Base-by-base conservation (phyloP, 2,797 vertebrate genomes). In the Danio tinwini region DNA sequence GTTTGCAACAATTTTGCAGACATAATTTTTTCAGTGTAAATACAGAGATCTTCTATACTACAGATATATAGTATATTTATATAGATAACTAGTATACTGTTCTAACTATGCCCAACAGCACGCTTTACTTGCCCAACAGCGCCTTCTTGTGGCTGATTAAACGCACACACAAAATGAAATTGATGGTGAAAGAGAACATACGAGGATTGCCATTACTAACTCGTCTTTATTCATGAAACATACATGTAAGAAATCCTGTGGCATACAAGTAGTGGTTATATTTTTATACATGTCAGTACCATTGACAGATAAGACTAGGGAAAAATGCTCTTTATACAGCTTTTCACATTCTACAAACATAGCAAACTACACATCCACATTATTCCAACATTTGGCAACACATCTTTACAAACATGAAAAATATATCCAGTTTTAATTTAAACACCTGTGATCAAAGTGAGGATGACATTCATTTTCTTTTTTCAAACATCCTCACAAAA, bases 241-340 rank as follows among this genome's bases (percentile, higher is more conserved):
- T 84, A 87, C 90, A 65, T 75, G 62, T 76, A 64, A 76, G 74
- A 59, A 84, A 84, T 77, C 74, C 76, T 63, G 75, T 76, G 84
- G 61, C 78, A 88, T 91, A 93, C 88, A 93, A 91, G 87, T 89
- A 93, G 92, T 93, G 92, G 92, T 93, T 92, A 93, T 83, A 90
- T 81, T 65, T 67, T 88, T 89, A 84, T 89, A 83, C 84, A 80
- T 70, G 70, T 90, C 89, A 89, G 92, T 93, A 93, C 93, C 93
- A 88, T 86, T 76, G 42, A 83, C 82, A 37, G 69, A 87, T 78
- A 64, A 89, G 67, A 62, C 85, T 71, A 84, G 3, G 29, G 84
- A 86, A 82, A 85, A 81, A 45, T 14, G 17, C 59, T 76, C n/a
- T 72, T 80, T 80, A 84, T 37, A 78, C 81, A 86, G 16, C 78